These are phyloP conservation scores for Acanthosepion lycidas DNA, from an alignment of 2,888 invertebrate genomes.

Conservation along the genomic window DNA sequence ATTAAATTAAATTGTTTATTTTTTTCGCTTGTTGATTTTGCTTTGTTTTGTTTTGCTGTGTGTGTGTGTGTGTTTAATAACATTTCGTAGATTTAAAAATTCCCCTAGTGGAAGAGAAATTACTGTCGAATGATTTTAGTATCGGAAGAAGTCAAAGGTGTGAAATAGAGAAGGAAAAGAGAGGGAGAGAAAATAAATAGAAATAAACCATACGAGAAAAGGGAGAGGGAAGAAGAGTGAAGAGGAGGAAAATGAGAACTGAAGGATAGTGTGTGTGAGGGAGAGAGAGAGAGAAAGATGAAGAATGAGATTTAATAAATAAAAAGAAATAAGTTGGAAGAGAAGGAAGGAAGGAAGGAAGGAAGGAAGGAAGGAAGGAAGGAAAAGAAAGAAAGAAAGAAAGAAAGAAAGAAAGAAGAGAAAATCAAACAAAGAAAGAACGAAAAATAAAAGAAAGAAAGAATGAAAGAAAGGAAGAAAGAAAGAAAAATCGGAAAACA, in stretches of 20 bases:
- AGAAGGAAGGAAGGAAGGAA: not conserved
- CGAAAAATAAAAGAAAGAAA: not conserved
- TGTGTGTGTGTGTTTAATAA: not conserved
- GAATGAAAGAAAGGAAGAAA: not conserved
- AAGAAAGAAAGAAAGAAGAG: not conserved
- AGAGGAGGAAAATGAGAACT: not conserved
- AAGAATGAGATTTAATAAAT: not conserved
- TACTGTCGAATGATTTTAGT: not conserved
- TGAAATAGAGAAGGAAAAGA: not conserved
- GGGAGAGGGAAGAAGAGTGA: too few relatives aligned
- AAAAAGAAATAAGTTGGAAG: not conserved
- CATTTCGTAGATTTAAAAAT: not conserved
- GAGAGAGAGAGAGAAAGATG: not conserved
- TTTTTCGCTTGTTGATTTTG: not conserved
- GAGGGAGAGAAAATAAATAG: not conserved
- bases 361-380: rapidly evolving
- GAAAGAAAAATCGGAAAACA: not conserved
- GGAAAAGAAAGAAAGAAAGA: not conserved
- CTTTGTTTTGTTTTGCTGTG: too few relatives aligned
- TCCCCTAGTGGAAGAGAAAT: not conserved
- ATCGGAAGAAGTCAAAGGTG: not conserved
- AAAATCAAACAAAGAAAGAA: not conserved
- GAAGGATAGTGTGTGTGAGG: not conserved
- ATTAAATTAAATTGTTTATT: not conserved
- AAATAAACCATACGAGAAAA: not conserved